Conservation (phyloP, 2,797 vertebrate genomes). For the Spinus olivaceus region DNA sequence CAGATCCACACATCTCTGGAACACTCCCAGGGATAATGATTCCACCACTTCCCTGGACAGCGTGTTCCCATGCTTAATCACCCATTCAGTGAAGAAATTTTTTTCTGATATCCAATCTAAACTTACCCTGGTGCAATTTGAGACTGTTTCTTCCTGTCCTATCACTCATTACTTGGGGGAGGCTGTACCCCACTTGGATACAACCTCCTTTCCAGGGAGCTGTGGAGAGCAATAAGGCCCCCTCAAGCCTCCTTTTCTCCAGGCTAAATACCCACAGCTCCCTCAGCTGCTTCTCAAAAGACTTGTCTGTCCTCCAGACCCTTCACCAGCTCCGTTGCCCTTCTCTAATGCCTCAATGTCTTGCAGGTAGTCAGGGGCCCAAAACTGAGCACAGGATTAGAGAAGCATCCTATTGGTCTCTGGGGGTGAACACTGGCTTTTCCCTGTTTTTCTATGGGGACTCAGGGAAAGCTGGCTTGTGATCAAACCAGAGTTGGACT, state of each 20-base stretch:
- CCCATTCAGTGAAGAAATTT: background rate
- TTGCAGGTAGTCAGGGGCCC: background rate
- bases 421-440: background rate
- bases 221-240: background rate
- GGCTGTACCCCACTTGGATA: background rate
- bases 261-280: background rate
- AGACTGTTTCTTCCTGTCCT: background rate
- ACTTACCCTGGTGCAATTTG: background rate
- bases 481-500: background rate
- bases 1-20: background rate
- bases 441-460: background rate
- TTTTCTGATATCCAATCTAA: background rate
- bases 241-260: background rate
- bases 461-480: background rate
- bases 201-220: background rate
- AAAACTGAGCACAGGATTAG: background rate
- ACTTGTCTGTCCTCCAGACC: background rate
- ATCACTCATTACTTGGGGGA: background rate
- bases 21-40: background rate
- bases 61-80: background rate
- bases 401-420: background rate
- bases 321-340: background rate
- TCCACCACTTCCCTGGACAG: background rate
- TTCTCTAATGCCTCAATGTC: background rate
- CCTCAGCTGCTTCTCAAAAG: background rate